Percentiles rank a stretch among this genome's conserved stretches.
These are phyloP conservation scores for Megatriorchis doriae DNA, from an alignment of 2,113 vertebrate genomes.

Conservation along the genomic window DNA sequence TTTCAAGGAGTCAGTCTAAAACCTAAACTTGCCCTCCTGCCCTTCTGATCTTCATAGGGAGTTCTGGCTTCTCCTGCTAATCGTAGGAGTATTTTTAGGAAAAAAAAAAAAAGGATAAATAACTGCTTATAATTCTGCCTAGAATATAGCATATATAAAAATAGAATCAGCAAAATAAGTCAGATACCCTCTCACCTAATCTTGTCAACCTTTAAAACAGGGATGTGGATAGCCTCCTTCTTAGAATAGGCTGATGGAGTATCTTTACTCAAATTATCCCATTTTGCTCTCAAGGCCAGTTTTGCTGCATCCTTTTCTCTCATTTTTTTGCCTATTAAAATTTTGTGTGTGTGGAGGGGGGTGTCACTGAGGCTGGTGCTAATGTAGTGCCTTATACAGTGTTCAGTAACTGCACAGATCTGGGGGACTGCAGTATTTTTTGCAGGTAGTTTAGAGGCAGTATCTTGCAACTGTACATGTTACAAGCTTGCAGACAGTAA, in stretches of 20 bases:
- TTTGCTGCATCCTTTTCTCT: neutral
- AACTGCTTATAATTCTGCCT: neutral
- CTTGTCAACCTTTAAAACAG: neutral
- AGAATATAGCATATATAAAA: neutral
- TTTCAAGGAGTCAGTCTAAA: neutral
- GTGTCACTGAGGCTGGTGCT: neutral
- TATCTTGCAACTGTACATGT: neutral
- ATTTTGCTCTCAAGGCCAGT: neutral
- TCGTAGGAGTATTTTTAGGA: neutral
- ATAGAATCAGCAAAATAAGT: neutral
- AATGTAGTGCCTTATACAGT: neutral
- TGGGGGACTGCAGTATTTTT: neutral
- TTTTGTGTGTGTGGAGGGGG: neutral
- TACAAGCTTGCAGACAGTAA: neutral
- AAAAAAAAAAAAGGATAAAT: neutral
- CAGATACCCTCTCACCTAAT: neutral
- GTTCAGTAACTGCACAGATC: neutral
- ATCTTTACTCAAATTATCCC: neutral
- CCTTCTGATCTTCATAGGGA: neutral
- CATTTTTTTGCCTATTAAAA: neutral
- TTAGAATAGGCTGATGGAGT: neutral
- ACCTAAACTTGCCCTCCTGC: neutral
- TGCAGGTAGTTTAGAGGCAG: neutral
- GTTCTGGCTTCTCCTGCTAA: neutral
- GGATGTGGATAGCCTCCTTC: neutral